Base-by-base conservation (phyloP, 2,113 vertebrate species). In the Bucco capensis region DNA sequence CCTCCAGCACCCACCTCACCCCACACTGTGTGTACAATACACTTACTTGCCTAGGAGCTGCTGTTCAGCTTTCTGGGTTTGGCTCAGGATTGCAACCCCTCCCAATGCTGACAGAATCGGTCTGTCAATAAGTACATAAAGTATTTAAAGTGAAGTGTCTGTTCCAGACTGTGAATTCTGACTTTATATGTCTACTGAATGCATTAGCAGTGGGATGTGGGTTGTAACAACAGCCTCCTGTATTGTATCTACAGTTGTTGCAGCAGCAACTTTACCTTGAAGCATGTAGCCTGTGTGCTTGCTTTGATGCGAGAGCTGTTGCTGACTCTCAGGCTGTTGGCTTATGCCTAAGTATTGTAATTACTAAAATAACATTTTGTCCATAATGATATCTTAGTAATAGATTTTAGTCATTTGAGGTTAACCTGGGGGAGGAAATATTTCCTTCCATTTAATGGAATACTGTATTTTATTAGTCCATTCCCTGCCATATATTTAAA, bases 391-490 rank as follows among this genome's bases (percentile, higher is more conserved):
- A 49, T 40, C 65, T 67, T 88, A 86, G 88, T 86, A 92, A 93
- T 88, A 96, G 81, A 62, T 90, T 86, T 89, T 89, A 70, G 90
- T 90, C 77, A 57, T 90, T 93, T 90, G 90, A 92, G 86, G 90
- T 93, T 96, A 96, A 93, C 93, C 83, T 21, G 50, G 30, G 67
- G 81, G 83, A 96, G 86, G 90, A 90, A 95, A 93, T 86, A 79
- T 64, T 84, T 93, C 83, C 81, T 94, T 91, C 78, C 27, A 31
- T 92, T 89, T 95, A 94, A 89, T 84, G 86, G 83, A 76, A 93
- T 93, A 87, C 67, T 56, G 38, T 79, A 79, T 85, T 92, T 95
- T 86, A 95, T 96, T 95, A 96, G 74, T 53, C 75, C 49, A 90
- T 76, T 86, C 46, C 62, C 58, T 90, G 81, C 83, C 37, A 77